Evolutionary conservation across 1,140 invertebrate genomes (phyloP).

Genomic region (Drosophila micromelanica): DNA sequence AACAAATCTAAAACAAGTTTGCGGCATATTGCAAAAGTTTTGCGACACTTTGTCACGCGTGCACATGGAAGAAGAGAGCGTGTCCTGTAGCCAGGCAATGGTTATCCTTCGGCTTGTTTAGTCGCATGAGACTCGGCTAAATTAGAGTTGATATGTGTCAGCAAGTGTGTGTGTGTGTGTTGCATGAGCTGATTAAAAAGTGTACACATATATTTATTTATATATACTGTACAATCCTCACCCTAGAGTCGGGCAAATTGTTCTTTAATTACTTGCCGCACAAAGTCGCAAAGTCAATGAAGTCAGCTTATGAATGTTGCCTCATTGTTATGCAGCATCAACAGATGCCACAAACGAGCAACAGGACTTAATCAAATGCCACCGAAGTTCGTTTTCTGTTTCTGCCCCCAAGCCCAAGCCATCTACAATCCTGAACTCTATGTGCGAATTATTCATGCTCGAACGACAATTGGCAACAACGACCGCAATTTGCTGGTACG

Average conservation of each 20-base stretch:
- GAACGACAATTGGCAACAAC: conserved; percentile 25
- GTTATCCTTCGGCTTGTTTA: neutral
- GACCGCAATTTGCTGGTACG: neutral
- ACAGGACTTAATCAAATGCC: conserved; percentile 66
- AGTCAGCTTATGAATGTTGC: conserved; percentile 68
- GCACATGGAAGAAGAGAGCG: conserved; percentile 30
- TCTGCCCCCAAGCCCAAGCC: neutral
- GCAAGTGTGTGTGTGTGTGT: conserved; percentile 57
- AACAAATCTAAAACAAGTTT: conserved; percentile 49
- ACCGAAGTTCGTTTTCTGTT: conserved; percentile 22
- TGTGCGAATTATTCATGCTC: conserved; percentile 45
- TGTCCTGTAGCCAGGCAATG: neutral
- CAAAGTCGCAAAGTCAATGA: conserved; percentile 54
- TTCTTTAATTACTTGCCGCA: conserved; percentile 78
- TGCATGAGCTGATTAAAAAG: conserved; percentile 66
- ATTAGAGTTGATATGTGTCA: conserved; percentile 55
- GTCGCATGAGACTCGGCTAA: no score
- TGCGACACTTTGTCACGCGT: conserved; percentile 50
- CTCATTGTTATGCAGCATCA: conserved; percentile 75
- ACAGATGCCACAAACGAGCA: conserved; percentile 65
- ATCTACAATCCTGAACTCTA: conserved; percentile 3
- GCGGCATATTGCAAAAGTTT: conserved; percentile 76
- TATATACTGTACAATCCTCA: conserved; percentile 14
- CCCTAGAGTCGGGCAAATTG: conserved; percentile 65
- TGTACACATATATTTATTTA: conserved; percentile 23